A percentile compares a stretch with the other conserved stretches of the same genome.
phyloP scores from a whole-genome alignment of 2,888 invertebrate species.

The Gonocerus acuteangulatus region DNA sequence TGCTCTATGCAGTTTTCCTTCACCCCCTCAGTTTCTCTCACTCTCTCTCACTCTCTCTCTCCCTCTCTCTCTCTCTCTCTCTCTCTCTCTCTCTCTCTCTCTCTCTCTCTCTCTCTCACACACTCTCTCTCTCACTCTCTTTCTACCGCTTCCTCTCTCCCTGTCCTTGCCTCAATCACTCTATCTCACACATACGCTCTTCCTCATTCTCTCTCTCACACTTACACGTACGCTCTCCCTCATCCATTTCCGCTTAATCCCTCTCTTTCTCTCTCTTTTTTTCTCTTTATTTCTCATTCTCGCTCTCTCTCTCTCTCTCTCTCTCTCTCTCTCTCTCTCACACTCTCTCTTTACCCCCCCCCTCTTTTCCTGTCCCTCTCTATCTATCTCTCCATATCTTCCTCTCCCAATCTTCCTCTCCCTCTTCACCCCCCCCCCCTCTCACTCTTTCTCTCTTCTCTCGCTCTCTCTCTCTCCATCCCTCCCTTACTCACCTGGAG shows the following conservation, averaged over 20 bases:
- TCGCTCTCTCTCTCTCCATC: neutral
- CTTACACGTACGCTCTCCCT: neutral
- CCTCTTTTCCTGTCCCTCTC: neutral
- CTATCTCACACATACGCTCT: too few species aligned
- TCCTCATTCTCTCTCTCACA: neutral
- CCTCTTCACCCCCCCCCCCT: neutral
- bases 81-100: neutral
- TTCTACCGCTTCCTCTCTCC: neutral
- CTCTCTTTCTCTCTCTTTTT: neutral
- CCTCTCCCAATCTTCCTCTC: neutral
- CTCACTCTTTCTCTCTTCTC: neutral
- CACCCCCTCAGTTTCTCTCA: too few species aligned
- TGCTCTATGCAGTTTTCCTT: too few species aligned
- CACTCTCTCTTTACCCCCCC: neutral
- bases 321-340: neutral
- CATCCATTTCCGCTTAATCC: neutral
- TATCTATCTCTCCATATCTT: neutral
- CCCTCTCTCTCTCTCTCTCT: conserved; percentile 10
- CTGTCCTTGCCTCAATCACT: neutral
- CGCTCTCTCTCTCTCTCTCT: neutral
- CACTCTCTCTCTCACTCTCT: conserved; percentile 1
- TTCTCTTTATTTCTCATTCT: neutral
- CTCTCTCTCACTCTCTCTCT: conserved; percentile 1
- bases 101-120: neutral
- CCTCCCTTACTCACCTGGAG: neutral